Percentiles rank a stretch among this genome's conserved stretches.
Evolutionary conservation across 2,797 vertebrate species (phyloP).

Genomic region (Acanthornis magna): DNA sequence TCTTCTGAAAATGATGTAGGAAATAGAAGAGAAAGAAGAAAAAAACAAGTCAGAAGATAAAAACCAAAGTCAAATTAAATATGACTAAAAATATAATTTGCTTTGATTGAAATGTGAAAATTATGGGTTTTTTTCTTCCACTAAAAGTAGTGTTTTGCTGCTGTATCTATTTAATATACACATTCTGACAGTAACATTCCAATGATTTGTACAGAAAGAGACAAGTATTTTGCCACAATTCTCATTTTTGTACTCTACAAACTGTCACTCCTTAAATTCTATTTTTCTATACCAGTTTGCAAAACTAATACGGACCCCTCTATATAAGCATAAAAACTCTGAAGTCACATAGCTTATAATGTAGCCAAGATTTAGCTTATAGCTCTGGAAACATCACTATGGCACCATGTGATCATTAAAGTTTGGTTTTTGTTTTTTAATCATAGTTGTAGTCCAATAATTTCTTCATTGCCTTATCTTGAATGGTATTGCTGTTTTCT

Average conservation of each 20-base stretch:
- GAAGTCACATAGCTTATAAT: not conserved
- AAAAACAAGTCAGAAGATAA: not conserved
- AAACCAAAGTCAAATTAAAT: not conserved
- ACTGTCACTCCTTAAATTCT: not conserved
- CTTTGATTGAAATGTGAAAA: not conserved
- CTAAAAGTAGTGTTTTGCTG: not conserved
- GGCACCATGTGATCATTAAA: not conserved
- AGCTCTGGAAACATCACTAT: not conserved
- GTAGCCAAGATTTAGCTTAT: not conserved
- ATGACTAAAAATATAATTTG: not conserved
- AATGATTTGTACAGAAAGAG: not conserved
- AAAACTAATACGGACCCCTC: not conserved
- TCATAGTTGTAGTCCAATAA: not conserved
- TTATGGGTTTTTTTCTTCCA: not conserved
- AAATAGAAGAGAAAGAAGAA: not conserved
- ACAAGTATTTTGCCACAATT: not conserved
- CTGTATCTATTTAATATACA: not conserved
- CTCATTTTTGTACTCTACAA: not conserved
- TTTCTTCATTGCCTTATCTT: not conserved
- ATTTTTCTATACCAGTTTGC: not conserved
- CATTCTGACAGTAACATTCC: not conserved
- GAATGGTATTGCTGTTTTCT: not conserved
- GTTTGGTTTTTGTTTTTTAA: rapidly evolving
- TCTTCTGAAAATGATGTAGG: not conserved
- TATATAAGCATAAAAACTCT: not conserved